Evolutionary conservation across 2,888 invertebrate species (phyloP).

Genomic region (Tachystola acroxantha): DNA sequence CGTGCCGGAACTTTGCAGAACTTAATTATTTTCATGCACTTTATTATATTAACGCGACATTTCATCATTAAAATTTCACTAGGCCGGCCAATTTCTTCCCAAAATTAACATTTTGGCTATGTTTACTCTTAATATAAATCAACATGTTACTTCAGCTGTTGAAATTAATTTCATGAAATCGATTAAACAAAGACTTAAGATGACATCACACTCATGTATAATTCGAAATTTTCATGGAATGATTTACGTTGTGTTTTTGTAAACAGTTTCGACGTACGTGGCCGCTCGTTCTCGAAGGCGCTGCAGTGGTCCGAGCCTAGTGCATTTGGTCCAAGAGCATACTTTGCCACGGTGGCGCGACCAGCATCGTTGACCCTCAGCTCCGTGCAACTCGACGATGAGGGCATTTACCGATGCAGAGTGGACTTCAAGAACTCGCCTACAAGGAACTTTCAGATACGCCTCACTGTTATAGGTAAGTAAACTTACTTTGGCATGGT

Average conservation of each 20-base stretch:
- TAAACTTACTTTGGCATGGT: slow-evolving; percentile 21
- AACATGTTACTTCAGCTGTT: too few species aligned
- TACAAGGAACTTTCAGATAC: slow-evolving; percentile 92
- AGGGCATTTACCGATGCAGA: slow-evolving; percentile 91
- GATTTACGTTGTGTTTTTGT: too few species aligned
- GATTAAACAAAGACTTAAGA: too few species aligned
- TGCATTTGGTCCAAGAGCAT: slow-evolving; percentile 90
- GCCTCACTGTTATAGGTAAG: slow-evolving; percentile 94
- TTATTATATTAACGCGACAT: not conserved
- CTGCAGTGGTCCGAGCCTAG: slow-evolving; percentile 90
- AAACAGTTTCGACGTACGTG: slow-evolving; percentile 90
- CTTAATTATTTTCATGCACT: slow-evolving; percentile 1
- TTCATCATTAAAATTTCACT: not conserved
- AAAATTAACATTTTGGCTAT: too few species aligned
- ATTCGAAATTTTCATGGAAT: too few species aligned
- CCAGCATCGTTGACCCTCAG: slow-evolving; percentile 90
- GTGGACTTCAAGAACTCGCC: slow-evolving; percentile 94
- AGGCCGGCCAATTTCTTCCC: not conserved
- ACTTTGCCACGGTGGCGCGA: slow-evolving; percentile 88
- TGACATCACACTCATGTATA: too few species aligned
- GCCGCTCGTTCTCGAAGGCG: slow-evolving; percentile 88
- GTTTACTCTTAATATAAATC: too few species aligned
- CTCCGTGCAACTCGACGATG: slow-evolving; percentile 91
- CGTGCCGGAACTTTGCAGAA: slow-evolving; percentile 2
- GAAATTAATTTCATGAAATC: too few species aligned